Percentiles rank a stretch among this genome's conserved stretches.
These are phyloP conservation scores for Entomobrya proxima DNA, from an alignment of 2,888 invertebrate genomes.

Conservation along the genomic window DNA sequence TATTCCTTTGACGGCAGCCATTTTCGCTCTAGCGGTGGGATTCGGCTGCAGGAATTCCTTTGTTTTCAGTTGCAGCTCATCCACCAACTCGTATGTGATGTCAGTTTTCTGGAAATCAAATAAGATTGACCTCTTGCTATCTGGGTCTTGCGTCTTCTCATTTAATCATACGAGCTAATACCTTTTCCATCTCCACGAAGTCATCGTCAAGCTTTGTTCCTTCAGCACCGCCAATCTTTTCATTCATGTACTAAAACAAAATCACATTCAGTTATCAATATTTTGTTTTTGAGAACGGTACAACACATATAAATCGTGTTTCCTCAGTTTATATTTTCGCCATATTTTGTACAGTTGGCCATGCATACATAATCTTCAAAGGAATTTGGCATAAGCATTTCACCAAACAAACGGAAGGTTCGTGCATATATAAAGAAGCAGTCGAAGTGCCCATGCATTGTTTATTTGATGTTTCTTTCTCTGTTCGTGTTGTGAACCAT, in stretches of 20 bases:
- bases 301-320: too few relatives aligned
- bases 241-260: conserved; percentile 96
- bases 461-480: too few relatives aligned
- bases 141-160: background rate
- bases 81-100: conserved; percentile 96
- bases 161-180: conserved; percentile 77
- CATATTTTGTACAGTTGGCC: too few relatives aligned
- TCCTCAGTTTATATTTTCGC: too few relatives aligned
- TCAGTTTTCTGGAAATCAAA: conserved; percentile 92
- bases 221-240: conserved; percentile 99
- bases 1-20: conserved; percentile 96
- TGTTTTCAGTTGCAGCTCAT: conserved; percentile 96
- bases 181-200: conserved; percentile 99
- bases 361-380: too few relatives aligned
- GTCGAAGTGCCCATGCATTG: too few relatives aligned
- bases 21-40: conserved; percentile 95
- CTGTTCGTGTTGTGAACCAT: too few relatives aligned
- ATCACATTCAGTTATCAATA: background rate
- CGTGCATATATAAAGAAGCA: too few relatives aligned
- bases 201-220: conserved; percentile 99
- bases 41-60: conserved; percentile 99
- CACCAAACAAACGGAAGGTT: too few relatives aligned
- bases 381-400: too few relatives aligned
- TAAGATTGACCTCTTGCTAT: background rate
- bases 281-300: background rate